These are phyloP conservation scores for Riptortus pedestris DNA, from an alignment of 1,140 invertebrate species.

Conservation along the genomic window DNA sequence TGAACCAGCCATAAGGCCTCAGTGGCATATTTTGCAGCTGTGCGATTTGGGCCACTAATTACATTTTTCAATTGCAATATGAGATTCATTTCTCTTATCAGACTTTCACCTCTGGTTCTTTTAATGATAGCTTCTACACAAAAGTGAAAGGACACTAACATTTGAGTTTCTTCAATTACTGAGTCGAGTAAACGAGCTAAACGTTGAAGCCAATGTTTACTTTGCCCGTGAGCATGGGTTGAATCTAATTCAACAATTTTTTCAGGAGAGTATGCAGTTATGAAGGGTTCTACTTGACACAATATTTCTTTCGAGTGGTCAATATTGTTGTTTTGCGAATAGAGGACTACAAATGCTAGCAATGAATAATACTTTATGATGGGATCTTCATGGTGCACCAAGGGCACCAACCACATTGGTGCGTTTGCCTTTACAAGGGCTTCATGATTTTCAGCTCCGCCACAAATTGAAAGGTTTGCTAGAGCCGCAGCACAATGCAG, in stretches of 20 bases:
- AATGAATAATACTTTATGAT: conserved; percentile 98
- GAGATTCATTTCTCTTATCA: conserved; percentile 89
- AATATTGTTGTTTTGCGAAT: conserved; percentile 98
- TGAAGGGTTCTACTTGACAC: conserved; percentile 91
- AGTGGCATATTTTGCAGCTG: conserved; percentile 93
- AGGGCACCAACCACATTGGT: conserved; percentile 94
- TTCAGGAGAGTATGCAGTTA: conserved; percentile 83
- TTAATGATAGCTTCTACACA: conserved; percentile 99
- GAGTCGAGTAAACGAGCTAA: conserved; percentile 90
- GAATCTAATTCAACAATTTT: conserved; percentile 88
- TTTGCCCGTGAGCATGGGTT: conserved; percentile 90
- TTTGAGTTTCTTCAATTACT: conserved; percentile 88
- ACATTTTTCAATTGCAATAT: conserved; percentile 92
- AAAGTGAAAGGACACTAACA: conserved; percentile 96
- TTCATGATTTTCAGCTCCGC: conserved; percentile 89
- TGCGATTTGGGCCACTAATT: conserved; percentile 93
- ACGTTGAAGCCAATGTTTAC: conserved; percentile 87
- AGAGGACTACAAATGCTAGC: conserved; percentile 88
- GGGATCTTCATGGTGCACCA: conserved; percentile 93
- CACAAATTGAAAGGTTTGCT: conserved; percentile 92
- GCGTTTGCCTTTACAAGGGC: conserved; percentile 93
- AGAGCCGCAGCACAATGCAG: conserved; percentile 91
- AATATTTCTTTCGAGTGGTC: conserved; percentile 88
- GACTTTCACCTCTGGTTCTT: conserved; percentile 84
- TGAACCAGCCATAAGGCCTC: conserved; percentile 88